A percentile compares a stretch with the other conserved stretches of the same genome.
Conservation (phyloP, 2,888 invertebrate genomes). For the Drosophila subquinaria region DNA sequence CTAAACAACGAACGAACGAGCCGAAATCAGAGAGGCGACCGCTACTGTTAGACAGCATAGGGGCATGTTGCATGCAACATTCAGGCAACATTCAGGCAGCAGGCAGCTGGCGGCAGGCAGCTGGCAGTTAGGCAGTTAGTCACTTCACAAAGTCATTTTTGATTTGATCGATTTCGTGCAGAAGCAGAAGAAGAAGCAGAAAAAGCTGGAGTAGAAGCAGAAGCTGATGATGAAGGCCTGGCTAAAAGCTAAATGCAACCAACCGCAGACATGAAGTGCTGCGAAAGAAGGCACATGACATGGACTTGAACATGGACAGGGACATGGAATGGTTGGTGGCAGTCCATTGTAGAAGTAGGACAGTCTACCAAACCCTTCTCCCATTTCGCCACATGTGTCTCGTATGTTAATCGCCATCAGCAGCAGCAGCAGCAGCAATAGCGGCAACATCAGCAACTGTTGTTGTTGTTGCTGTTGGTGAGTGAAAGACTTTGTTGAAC, state of each 20-base stretch:
- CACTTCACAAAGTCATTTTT: conserved; percentile 81
- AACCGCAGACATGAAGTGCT: conserved; percentile 61
- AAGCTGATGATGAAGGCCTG: conserved; percentile 4
- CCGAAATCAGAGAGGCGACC: conserved; percentile 68
- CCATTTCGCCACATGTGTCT: conserved; percentile 54
- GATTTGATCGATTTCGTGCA: conserved; percentile 84
- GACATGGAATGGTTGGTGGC: conserved; percentile 17
- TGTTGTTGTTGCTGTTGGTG: conserved; percentile 30
- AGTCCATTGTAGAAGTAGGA: conserved; percentile 61
- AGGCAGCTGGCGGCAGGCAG: conserved; percentile 60
- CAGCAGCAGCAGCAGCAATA: conserved; percentile 7
- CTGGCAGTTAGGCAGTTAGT: conserved; percentile 77
- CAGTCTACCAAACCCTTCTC: conserved; percentile 73
- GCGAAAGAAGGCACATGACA: conserved; percentile 71
- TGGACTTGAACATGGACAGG: conserved; percentile 72
- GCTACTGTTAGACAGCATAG: conserved; percentile 72
- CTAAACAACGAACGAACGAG: conserved; percentile 33
- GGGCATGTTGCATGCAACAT: conserved; percentile 61
- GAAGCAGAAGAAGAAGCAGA: conserved; percentile 25
- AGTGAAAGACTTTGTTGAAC: conserved; percentile 71
- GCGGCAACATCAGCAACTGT: conserved; percentile 19
- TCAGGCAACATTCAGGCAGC: conserved; percentile 43
- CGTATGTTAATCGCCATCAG: conserved; percentile 71
- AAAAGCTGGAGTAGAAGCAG: conserved; percentile 19
- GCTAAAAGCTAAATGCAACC: conserved; percentile 12